Base-by-base conservation (phyloP, 2,797 vertebrate species). In the Delichon dasypus region DNA sequence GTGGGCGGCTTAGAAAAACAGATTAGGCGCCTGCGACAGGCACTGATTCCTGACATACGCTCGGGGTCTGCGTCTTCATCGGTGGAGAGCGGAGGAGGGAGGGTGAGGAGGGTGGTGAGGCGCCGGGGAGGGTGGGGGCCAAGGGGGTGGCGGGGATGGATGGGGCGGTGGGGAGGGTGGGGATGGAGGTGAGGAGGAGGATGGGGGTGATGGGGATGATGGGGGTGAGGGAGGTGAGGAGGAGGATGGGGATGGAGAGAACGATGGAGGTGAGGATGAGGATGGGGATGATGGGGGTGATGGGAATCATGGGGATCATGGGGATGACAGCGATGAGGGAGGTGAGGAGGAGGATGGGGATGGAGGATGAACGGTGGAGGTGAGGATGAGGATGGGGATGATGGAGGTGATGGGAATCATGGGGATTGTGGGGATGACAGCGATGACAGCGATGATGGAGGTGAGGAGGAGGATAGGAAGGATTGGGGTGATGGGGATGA, bases 1-100 rank as follows among this genome's bases (percentile, higher is more conserved):
- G 98, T 99, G 99, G 98, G 99, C 99, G 98, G 98, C 99, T 99
- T 99, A 99, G 98, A 98, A 99, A 98, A 99, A 99, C 98, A 99
- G 98, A 99, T 98, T 98, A 99, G 98, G 98, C 98, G 98, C 98
- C 98, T 98, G 97, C 97, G 96, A 97, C 97, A 97, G 97, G 97
- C 98, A 98, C 98, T 99, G 99, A 98, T 98, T 98, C 98, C 98
- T 98, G 99, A 98, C 99, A 98, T 98, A 98, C 98, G 98, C 88
- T 90, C 54, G 68, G 88, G 88, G 88, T 89, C 86, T 89, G 88
- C 79, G 79, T 82, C 87, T 89, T 76, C 11, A 89, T 76, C 44
- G 71, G 51, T 38, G 42, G 65, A 32, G 48, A 58, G 48, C 16
- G 34, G 38, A 19, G 51, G 34, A 34, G 51, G 45, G 44, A 22